A percentile compares a stretch with the other conserved stretches of the same genome.
These are phyloP conservation scores for Prunella fulvescens DNA, from an alignment of 2,113 vertebrate genomes.

Conservation along the genomic window DNA sequence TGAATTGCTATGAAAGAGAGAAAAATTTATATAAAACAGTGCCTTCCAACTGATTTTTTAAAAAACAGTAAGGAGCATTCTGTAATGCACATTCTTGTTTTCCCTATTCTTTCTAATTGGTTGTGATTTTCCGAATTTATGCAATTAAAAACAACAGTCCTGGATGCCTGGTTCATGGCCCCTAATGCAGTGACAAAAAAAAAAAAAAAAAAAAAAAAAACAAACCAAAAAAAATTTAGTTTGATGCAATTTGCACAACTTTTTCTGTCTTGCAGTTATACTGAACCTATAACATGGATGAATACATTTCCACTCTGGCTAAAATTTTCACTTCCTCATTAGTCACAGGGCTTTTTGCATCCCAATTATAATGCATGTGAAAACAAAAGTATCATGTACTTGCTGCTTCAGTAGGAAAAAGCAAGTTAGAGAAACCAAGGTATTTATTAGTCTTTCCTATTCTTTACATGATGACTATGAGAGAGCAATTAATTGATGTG, in stretches of 20 bases:
- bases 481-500: not conserved
- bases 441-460: not conserved
- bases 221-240: not conserved
- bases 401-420: not conserved
- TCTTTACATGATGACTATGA: not conserved
- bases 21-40: not conserved
- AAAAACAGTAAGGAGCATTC: not conserved
- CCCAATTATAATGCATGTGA: not conserved
- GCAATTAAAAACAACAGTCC: not conserved
- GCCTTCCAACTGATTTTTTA: not conserved
- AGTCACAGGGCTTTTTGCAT: not conserved
- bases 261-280: not conserved
- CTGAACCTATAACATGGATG: not conserved
- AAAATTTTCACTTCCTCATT: not conserved
- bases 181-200: not conserved
- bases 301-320: not conserved
- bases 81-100: not conserved
- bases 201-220: not conserved
- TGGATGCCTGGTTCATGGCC: not conserved
- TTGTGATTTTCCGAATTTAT: not conserved
- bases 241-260: not conserved
- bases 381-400: not conserved
- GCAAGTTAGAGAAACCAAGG: not conserved
- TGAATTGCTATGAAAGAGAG: not conserved
- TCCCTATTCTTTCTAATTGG: not conserved